Evolutionary conservation across 2,797 vertebrate species (phyloP), one percentile per base, ranked within the genome.

Genomic region (Thaleichthys pacificus): DNA sequence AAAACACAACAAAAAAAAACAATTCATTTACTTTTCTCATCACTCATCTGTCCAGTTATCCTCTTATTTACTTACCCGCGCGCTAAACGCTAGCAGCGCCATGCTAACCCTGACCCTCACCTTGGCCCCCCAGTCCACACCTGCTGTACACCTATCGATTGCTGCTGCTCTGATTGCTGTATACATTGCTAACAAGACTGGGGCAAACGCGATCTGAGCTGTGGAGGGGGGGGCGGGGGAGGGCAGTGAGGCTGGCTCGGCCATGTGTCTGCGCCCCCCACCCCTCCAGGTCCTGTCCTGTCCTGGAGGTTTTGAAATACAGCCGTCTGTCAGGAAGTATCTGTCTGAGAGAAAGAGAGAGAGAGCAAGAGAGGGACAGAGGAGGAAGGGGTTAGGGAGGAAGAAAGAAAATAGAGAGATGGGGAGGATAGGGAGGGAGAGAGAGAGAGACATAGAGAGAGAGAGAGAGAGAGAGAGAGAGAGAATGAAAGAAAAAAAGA

Each of bases 121-220:
- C 88, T 87, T 86, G 81, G 63, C 76, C 82, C 80, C 80, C 74
- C 81, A 62, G 73, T 87, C 80, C 80, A 82, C 74, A 87, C 86
- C 82, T 86, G 82, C 66, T 80, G 81, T 84, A 81, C 75, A 71
- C 77, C 74, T 91, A 93, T 93, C 87, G 89, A 92, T 92, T 80
- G 70, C 69, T 61, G 56, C n/a, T 71, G 66, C 68, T 77, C 84
- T 73, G 69, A 85, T 73, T 67, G 68, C 77, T 71, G 71, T 82
- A 83, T 85, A 76, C 77, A 61, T 67, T 42, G 75, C 84, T 91
- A 92, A 92, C 82, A 72, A 86, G 86, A 88, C 82, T 80, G 47
- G 8, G 11, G 68, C 42, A 15, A 63, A 76, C 61, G 17, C 70
- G 49, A 74, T 65, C 49, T 58, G 61, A 66, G 47, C 65, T 64